Evolutionary conservation across 2,113 vertebrate species (phyloP).

Genomic region (Chaetodon auriga): DNA sequence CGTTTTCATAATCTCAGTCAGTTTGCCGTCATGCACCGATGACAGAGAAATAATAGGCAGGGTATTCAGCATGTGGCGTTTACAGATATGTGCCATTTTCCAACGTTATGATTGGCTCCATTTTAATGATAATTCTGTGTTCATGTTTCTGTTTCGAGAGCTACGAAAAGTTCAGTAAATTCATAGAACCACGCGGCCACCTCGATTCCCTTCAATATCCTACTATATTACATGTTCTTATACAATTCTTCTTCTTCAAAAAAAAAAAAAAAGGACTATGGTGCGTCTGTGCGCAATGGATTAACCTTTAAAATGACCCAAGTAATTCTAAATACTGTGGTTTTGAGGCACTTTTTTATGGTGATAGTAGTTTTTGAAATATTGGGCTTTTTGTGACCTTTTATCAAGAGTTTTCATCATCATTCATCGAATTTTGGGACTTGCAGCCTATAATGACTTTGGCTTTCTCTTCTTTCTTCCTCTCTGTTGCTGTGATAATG

Average conservation of each 20-base stretch:
- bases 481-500: neutral
- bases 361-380: neutral
- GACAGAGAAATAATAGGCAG: neutral
- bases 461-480: neutral
- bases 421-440: no score
- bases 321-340: no score
- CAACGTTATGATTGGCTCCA: neutral
- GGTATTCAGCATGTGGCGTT: neutral
- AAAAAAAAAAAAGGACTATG: neutral
- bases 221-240: neutral
- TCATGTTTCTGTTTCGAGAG: neutral
- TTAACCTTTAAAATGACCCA: neutral
- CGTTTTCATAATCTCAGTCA: slow-evolving; percentile 8
- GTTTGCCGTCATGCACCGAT: neutral
- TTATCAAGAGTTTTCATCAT: neutral
- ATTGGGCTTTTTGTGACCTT: neutral
- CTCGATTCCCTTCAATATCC: neutral
- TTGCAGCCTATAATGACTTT: neutral
- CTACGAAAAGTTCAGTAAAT: neutral
- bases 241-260: no score
- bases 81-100: neutral
- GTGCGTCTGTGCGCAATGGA: neutral
- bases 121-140: neutral
- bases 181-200: neutral
- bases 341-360: no score